Base-by-base conservation (phyloP, 1,140 invertebrate genomes). In the Luehdorfia chinensis region DNA sequence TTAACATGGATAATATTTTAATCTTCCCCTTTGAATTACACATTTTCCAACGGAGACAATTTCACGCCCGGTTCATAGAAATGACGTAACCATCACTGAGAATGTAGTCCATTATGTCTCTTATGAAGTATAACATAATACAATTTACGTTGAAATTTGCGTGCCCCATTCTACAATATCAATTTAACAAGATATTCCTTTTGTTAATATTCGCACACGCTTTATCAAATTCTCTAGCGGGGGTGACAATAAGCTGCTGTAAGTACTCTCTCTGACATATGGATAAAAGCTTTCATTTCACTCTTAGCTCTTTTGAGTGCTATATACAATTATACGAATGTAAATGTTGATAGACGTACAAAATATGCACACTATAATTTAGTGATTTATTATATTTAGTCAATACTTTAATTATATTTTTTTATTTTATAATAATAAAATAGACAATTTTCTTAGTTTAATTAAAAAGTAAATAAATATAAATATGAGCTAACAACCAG, bases 1-100 rank as follows among this genome's bases (percentile, higher is more conserved):
- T 87, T 87, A 88, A 88, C 87, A 86, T 84, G 84, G 80, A 87
- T 88, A 88, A 88, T 88, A 88, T 88, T 88, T 87, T 88, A 88
- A 88, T 88, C 87, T 87, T 84, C 84, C 87, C 84, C 81, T 87
- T 79, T 78, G 81, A 84, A 86, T 85, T 84, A 87, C 84, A 84
- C 80, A 84, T 77, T 80, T 84, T 85, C 79, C 68, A 72, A 65
- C 79, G 78, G 75, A 86, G 83, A 86, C 83, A 86, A 86, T 86
- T 86, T 86, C 83, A 86, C 78, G 78, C 73, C 60, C 47, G 59
- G 66, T 74, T 72, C 65, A 50, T 50, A 44, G 46, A 66, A 83
- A 78, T 50, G 76, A 47, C 66, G 44, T 73, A 86, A 72, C 58
- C 63, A 28, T 15, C 5, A 11, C 3, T 36, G 25, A 39, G 34